A percentile compares a stretch with the other conserved stretches of the same genome.
These are phyloP conservation scores for Oceanodroma leucorhoa DNA, from an alignment of 2,797 vertebrate species.

Conservation along the genomic window DNA sequence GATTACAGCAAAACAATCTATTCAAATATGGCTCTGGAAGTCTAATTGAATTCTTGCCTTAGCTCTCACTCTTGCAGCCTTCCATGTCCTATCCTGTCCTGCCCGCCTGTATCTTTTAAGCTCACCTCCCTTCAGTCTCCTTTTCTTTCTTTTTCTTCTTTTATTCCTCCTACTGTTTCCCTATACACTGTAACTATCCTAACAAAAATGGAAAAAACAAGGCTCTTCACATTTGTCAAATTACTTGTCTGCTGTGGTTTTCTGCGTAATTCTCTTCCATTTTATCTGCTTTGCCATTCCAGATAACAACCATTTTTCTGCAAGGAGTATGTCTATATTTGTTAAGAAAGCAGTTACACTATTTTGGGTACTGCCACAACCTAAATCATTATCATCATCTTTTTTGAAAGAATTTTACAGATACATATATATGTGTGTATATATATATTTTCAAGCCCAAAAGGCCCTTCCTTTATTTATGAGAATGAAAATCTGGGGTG, in stretches of 20 bases:
- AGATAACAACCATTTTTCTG: not conserved
- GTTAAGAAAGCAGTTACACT: not conserved
- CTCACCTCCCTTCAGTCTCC: not conserved
- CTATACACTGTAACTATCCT: not conserved
- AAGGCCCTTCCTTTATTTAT: not conserved
- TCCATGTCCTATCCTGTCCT: not conserved
- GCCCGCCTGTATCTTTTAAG: not conserved
- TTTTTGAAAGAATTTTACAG: not conserved
- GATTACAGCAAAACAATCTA: not conserved
- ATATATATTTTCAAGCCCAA: not conserved
- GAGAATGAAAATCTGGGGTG: not conserved
- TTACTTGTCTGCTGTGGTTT: not conserved
- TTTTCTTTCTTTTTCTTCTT: not conserved
- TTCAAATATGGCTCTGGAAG: not conserved
- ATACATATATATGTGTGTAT: not conserved
- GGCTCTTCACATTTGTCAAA: not conserved
- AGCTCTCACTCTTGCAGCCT: not conserved
- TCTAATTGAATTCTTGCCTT: not conserved
- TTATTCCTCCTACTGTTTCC: not conserved
- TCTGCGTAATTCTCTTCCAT: not conserved
- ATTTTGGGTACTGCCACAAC: not conserved
- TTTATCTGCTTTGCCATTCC: not conserved
- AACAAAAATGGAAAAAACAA: not conserved
- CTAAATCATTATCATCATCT: not conserved
- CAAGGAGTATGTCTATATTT: not conserved